A percentile compares a stretch with the other conserved stretches of the same genome.
phyloP scores from a whole-genome alignment of 2,113 vertebrate genomes.

The Crotalus horridus region DNA sequence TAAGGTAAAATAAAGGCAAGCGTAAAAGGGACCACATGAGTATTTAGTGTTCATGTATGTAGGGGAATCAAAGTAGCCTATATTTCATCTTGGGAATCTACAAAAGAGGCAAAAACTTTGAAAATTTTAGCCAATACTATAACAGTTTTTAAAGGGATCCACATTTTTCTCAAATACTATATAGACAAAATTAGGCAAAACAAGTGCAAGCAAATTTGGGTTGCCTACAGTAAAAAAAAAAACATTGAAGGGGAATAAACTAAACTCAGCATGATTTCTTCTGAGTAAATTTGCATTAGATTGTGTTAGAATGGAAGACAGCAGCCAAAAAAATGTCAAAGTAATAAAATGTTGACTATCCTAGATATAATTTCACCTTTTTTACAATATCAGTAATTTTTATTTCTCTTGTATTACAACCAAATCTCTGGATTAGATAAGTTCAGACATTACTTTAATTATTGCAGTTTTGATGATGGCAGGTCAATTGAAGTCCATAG shows the following conservation, averaged over 20 bases:
- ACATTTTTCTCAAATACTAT: not conserved
- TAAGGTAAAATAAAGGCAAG: no score
- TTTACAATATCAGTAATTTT: not conserved
- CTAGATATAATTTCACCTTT: not conserved
- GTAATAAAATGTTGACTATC: not conserved
- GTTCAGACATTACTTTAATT: not conserved
- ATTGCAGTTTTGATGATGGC: not conserved
- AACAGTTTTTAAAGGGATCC: not conserved
- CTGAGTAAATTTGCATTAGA: not conserved
- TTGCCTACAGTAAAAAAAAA: not conserved
- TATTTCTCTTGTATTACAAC: not conserved
- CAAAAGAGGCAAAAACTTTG: not conserved
- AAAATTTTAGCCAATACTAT: not conserved
- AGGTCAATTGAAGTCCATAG: conserved; percentile 1
- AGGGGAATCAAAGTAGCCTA: not conserved
- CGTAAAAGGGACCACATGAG: not conserved
- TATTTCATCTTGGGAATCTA: not conserved
- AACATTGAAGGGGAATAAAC: not conserved
- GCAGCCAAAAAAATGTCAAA: not conserved
- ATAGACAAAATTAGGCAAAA: not conserved
- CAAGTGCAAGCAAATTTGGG: not conserved
- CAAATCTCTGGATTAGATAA: not conserved
- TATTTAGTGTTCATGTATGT: not conserved
- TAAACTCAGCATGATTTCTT: not conserved
- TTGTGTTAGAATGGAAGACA: not conserved